Base-by-base conservation (phyloP, 1,140 invertebrate species). In the Globodera rostochiensis region DNA sequence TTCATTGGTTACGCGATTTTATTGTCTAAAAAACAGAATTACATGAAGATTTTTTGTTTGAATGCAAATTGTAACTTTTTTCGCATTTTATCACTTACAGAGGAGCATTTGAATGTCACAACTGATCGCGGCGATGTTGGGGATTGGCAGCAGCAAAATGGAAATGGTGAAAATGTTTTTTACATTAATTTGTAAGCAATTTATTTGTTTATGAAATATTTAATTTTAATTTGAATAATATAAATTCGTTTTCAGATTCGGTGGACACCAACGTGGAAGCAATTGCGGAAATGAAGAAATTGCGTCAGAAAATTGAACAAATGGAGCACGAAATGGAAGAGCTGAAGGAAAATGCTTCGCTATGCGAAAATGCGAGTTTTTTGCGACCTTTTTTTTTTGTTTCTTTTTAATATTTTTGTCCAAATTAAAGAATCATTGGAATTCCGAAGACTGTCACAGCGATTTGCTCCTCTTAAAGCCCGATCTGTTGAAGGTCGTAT, bases 281-380 rank as follows among this genome's bases (percentile, higher is more conserved):
- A 7, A 8, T 9, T 46, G 71, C 1, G 13, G 71, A 57, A 57
- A 50, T 73, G 71, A 73, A 57, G 1, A 19, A 73, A 57, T 49
- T 73, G 47, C 13, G 53, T 15, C 13, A 15, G 5, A 73, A 73
- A 19, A 73, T 73, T 57, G 4, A 73, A 11, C 47, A 19, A 50
- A 73, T 73, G 71, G 47, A 50, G 71, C 6, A 4, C 13, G 11
- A 73, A 73, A 73, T 73, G 13, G 71, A 57, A 15, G 13, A 49
- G 71, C 53, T 73, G 71, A 57, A 73, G 53, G 47, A 73, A 19
- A 57, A 49, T 19, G 13, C 15, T 19, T 73, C 53, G 19, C 2
- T 19, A 73, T 50, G 53, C 53, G 47, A 73, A 73, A 49, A 73
- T 64, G 71, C 15, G 21, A 67, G 70, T 71, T 71, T 50, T 11